Evolutionary conservation across 2,113 vertebrate species (phyloP).

Genomic region (Chaenocephalus aceratus): DNA sequence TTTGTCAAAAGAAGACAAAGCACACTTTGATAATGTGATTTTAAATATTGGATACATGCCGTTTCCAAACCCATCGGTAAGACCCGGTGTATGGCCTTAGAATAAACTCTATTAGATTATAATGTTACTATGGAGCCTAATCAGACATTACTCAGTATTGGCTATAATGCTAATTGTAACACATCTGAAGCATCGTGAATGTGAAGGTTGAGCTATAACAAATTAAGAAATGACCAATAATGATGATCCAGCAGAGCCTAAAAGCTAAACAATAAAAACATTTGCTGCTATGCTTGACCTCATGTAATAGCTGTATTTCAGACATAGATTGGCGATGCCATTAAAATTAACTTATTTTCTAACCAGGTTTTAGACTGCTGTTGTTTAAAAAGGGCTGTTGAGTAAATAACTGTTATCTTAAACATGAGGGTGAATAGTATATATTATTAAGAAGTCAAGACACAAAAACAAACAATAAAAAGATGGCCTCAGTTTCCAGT

Average conservation of each 20-base stretch:
- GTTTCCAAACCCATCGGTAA: conserved; percentile 17
- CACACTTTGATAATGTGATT: background rate
- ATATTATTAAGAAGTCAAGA: conserved; percentile 39
- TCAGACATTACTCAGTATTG: conserved; percentile 6
- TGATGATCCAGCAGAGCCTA: conserved; percentile 9
- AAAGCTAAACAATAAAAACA: conserved; percentile 37
- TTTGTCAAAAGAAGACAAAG: background rate
- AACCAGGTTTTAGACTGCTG: conserved; percentile 16
- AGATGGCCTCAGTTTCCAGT: conserved; percentile 52
- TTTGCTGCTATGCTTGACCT: conserved; percentile 26
- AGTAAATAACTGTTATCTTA: conserved; percentile 19
- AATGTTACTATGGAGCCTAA: conserved; percentile 3
- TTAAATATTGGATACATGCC: conserved; percentile 1
- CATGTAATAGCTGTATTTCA: conserved; percentile 25
- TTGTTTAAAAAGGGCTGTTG: conserved; percentile 40
- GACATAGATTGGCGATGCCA: conserved; percentile 6
- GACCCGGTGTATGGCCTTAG: background rate
- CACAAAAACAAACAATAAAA: conserved; percentile 53
- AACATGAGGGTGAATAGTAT: conserved; percentile 29
- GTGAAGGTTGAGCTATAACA: conserved; percentile 18
- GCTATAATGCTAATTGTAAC: conserved; percentile 9
- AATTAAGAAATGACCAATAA: conserved; percentile 3
- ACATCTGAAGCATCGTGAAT: conserved; percentile 23
- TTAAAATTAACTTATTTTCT: conserved; percentile 34
- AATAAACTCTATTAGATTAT: conserved; percentile 4